Percentiles rank a stretch among this genome's conserved stretches.
Evolutionary conservation across 2,797 vertebrate species (phyloP).

Genomic region (Anguilla pacifica): DNA sequence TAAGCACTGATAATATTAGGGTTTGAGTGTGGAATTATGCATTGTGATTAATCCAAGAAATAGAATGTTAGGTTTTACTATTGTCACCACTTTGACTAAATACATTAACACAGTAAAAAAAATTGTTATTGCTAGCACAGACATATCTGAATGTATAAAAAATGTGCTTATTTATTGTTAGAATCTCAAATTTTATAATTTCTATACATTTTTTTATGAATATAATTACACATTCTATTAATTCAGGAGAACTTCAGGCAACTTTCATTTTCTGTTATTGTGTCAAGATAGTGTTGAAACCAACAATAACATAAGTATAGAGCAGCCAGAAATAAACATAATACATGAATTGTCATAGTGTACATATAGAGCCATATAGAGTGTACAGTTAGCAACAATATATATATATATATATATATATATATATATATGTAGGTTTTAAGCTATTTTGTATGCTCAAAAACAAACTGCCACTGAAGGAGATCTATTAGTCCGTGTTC

Average conservation of each 20-base stretch:
- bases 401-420: background rate
- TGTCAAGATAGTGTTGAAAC: too few relatives aligned
- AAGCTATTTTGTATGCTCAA: too few relatives aligned
- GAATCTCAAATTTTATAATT: too few relatives aligned
- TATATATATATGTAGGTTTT: background rate
- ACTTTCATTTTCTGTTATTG: too few relatives aligned
- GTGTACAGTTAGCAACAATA: background rate
- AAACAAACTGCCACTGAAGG: too few relatives aligned
- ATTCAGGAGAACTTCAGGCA: too few relatives aligned
- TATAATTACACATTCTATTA: too few relatives aligned
- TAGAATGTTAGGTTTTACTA: background rate
- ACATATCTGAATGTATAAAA: background rate
- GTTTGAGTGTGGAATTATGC: background rate
- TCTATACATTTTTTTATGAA: too few relatives aligned
- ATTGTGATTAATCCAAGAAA: constrained; percentile 11
- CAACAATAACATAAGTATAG: background rate
- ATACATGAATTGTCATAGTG: background rate
- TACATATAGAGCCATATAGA: background rate
- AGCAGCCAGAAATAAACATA: background rate
- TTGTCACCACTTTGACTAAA: background rate
- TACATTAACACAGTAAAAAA: background rate
- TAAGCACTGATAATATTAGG: constrained; percentile 41
- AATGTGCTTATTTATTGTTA: too few relatives aligned
- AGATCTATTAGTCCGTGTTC: too few relatives aligned
- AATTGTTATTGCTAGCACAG: background rate